A percentile compares a stretch with the other conserved stretches of the same genome.
Conservation (phyloP, 2,113 vertebrate genomes). For the Euleptes europaea region DNA sequence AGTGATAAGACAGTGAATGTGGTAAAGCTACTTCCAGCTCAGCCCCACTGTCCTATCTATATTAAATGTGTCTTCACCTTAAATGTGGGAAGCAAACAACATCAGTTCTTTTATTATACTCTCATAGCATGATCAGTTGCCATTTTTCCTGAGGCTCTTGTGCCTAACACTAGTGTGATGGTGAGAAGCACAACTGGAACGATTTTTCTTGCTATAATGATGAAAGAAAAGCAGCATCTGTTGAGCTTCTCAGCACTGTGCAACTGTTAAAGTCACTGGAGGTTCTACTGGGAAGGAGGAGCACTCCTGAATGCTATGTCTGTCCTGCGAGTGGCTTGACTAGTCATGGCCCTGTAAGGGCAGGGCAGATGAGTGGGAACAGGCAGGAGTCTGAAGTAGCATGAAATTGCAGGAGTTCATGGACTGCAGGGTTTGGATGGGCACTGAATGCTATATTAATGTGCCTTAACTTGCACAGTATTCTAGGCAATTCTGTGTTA, state of each 20-base stretch:
- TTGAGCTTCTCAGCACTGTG: not conserved
- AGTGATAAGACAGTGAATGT: not conserved
- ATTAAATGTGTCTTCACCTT: not conserved
- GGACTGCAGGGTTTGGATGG: not conserved
- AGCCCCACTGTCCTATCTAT: not conserved
- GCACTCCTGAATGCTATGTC: not conserved
- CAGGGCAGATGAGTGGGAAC: not conserved
- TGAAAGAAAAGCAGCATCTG: not conserved
- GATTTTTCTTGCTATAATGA: not conserved
- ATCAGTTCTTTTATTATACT: not conserved
- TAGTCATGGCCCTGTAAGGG: not conserved
- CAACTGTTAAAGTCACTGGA: not conserved
- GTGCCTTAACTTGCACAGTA: not conserved
- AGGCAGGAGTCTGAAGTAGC: not conserved
- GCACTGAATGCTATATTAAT: not conserved
- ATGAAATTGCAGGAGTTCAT: too few relatives aligned
- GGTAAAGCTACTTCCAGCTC: not conserved
- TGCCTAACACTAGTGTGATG: not conserved
- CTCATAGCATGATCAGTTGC: not conserved
- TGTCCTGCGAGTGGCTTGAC: not conserved
- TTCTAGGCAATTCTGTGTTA: not conserved
- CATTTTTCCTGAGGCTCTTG: not conserved
- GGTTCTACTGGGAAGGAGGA: not conserved
- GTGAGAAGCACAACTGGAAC: not conserved
- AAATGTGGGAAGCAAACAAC: not conserved